Evolutionary conservation across 2,113 vertebrate species (phyloP).

Genomic region (Sylvilagus bachmani): DNA sequence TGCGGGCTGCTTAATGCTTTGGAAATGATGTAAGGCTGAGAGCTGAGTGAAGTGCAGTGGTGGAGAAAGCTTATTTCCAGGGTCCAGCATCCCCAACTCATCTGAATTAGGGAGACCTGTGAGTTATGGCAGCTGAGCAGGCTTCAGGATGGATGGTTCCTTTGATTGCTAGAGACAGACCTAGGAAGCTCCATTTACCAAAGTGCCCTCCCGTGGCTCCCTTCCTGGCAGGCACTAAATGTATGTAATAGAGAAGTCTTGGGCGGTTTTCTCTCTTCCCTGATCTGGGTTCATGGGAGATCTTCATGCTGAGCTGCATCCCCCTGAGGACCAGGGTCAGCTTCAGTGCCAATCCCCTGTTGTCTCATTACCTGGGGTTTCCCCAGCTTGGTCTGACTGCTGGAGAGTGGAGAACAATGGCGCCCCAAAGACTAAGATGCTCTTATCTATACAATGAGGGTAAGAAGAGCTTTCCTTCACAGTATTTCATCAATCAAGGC

Average conservation of each 20-base stretch:
- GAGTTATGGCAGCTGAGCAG: conserved; percentile 38
- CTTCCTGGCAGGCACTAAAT: conserved; percentile 39
- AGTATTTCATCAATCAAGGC: neutral
- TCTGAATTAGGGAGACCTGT: neutral
- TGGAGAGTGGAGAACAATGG: neutral
- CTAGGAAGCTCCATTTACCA: conserved; percentile 76
- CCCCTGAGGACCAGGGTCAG: neutral
- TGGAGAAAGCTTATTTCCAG: conserved; percentile 72
- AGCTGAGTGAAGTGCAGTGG: neutral
- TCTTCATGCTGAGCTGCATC: neutral
- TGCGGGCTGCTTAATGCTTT: conserved; percentile 67
- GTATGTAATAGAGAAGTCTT: neutral
- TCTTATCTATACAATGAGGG: neutral
- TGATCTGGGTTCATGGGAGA: neutral
- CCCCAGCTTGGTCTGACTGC: neutral
- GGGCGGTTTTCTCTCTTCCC: conserved; percentile 49
- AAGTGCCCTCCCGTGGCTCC: conserved; percentile 68
- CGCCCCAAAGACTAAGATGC: neutral
- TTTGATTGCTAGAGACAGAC: neutral
- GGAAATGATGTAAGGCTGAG: conserved; percentile 45
- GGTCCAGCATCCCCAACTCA: neutral
- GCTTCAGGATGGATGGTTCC: conserved; percentile 30
- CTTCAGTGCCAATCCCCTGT: neutral
- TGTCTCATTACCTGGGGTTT: neutral
- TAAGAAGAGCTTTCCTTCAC: neutral